Conservation (phyloP, 1,140 invertebrate genomes). For the Harlomillsia oculata region DNA sequence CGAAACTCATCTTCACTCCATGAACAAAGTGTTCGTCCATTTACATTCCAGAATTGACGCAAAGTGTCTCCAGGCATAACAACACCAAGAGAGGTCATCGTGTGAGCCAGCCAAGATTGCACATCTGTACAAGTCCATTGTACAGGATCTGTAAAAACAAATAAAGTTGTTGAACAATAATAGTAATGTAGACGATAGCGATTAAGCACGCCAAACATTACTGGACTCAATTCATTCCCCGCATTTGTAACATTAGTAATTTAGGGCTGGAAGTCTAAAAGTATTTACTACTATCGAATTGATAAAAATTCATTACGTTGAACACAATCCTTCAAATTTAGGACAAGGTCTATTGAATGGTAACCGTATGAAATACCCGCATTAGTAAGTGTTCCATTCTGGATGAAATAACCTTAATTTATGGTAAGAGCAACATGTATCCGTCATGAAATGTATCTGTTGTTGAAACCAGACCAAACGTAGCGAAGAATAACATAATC, state of each 20-base stretch:
- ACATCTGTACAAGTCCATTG: conserved; percentile 74
- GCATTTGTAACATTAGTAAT: neutral
- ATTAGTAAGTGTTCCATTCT: no score
- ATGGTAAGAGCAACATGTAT: no score
- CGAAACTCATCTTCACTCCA: conserved; percentile 77
- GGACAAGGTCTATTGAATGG: no score
- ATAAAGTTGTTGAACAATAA: neutral
- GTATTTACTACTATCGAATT: neutral
- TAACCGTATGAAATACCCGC: no score
- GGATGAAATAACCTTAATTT: no score
- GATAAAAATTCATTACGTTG: neutral
- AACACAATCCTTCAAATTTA: neutral
- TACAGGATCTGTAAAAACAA: conserved; percentile 59
- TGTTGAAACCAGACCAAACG: no score
- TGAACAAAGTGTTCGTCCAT: conserved; percentile 61
- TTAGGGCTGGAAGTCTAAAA: neutral
- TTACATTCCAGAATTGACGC: conserved; percentile 47
- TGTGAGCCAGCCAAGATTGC: conserved; percentile 41
- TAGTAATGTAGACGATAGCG: neutral
- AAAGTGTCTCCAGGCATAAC: neutral
- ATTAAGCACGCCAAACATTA: neutral
- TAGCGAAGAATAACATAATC: no score
- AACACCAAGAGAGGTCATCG: neutral
- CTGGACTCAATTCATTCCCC: neutral
- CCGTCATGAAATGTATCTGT: no score